Base-by-base conservation (phyloP, 1,140 invertebrate genomes). In the Drosophila watanabei region DNA sequence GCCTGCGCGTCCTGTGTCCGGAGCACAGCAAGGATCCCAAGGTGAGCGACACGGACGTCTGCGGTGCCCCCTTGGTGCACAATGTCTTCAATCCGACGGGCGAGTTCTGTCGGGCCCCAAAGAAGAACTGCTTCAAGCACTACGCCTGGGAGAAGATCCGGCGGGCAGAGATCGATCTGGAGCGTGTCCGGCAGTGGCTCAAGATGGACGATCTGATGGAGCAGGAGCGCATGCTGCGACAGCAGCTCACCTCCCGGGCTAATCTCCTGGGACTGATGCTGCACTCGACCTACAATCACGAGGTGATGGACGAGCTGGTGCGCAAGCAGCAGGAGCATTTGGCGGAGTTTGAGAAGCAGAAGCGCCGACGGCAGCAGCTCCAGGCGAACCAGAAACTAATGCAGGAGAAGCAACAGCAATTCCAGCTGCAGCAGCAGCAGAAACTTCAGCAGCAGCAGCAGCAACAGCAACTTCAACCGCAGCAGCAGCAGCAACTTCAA, bases 1-100 rank as follows among this genome's bases (percentile, higher is more conserved):
- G 99, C 54, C 93, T 99, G 16, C 95, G 98, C 79, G 98, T 99
- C 4, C 94, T 99, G 28, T 99, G 99, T 94, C 98, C 99, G 0
- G 99, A 99, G 91, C 99, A 99, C 93, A 98, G 97, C 70, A 99
- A 99, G 94, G 98, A 99, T 91, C 97, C 97, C 0, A 98, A 99
- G 94, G 96, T 99, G 35, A 95, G 94, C 61, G 96, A 97, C 76
- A 95, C 95, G 11, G 96, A 97, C 86, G 96, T 99, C 0, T 99
- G 98, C 93, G 98, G 98, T 0, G 98, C 97, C 94, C 98, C 98
- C 0, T 91, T 99, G 1, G 96, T 98, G 0, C 95, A 95, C 14
- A 96, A 98, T 84, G 96, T 98, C 0, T 98, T 98, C 92, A 95
- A 96, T 69, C 94, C 94, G 0, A 97, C 97, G 0, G 97, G 95